Evolutionary conservation across 2,888 invertebrate species (phyloP), one percentile per base, ranked within the genome.

Genomic region (Agapostemon virescens): DNA sequence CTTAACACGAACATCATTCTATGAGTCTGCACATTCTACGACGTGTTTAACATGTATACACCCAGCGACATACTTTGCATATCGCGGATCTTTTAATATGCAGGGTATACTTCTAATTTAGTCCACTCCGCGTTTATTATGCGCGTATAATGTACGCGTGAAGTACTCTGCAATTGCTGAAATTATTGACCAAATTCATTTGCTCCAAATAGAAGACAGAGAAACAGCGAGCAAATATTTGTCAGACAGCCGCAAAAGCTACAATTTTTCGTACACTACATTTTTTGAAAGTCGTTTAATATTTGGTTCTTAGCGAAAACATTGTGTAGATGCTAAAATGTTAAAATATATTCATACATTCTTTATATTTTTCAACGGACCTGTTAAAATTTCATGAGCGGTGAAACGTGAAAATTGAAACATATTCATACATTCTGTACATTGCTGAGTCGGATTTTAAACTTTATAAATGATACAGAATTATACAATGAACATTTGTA

Each of bases 1-100:
- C 82, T 82, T 82, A 74, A 77, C 70, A 58, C 69, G 63, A 64
- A 69, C 69, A 81, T 42, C 82, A 74, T 71, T 71, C 77, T 64
- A 72, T 55, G 68, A 36, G 42, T n/a, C 45, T 70, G 66, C 67
- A 69, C 49, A 58, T 52, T 64, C 72, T 63, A 71, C 73, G 36
- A 74, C 52, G 61, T 77, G 71, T 77, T 74, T 72, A 66, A 70
- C 69, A 52, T 61, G 58, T 69, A 80, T 71, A 71, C 38, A 64
- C 61, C 36, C 38, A 5, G 69, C 61, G 77, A 82, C 77, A 71
- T 38, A 69, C 69, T 77, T 77, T 55, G 68, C 82, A 66, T 74
- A 74, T 69, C 71, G 23, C 49, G 7, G 49, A 68, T 81, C 72
- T 80, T 80, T 81, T 80, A 70, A 78, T 73, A 80, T 49, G n/a